Percentiles rank a stretch among this genome's conserved stretches.
These are phyloP conservation scores for Semnornis frantzii DNA, from an alignment of 2,113 vertebrate genomes.

Conservation along the genomic window DNA sequence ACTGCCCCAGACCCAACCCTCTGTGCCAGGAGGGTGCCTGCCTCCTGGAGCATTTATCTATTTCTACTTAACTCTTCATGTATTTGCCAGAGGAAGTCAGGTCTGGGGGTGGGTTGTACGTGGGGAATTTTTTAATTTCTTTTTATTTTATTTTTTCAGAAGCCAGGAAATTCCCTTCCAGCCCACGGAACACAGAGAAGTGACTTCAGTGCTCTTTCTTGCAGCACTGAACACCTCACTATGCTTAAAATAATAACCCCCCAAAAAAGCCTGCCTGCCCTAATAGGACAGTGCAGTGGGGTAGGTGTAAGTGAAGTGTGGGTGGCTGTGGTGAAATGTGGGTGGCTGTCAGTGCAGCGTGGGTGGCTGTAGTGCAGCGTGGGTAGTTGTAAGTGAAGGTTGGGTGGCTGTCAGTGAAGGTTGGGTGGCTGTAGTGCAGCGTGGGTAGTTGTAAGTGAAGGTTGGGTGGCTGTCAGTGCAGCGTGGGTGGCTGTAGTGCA, in stretches of 20 bases:
- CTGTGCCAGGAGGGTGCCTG: accelerated
- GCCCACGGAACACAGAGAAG: neutral
- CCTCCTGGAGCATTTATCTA: neutral
- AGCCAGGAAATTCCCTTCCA: neutral
- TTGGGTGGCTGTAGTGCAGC: too few species aligned
- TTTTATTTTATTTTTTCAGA: neutral
- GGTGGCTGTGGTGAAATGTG: neutral
- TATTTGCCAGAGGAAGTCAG: neutral
- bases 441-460: too few species aligned
- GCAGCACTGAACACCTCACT: neutral
- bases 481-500: too few species aligned
- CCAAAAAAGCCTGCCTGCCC: neutral
- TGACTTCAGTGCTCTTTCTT: neutral
- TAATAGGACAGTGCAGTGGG: neutral
- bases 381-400: too few species aligned
- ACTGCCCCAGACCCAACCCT: neutral
- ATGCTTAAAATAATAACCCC: neutral
- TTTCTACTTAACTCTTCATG: neutral
- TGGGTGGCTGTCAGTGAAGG: neutral
- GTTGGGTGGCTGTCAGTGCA: neutral
- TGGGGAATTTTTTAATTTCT: neutral
- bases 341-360: neutral
- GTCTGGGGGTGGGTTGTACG: neutral
- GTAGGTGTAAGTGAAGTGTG: neutral
- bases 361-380: neutral